Evolutionary conservation across 2,113 vertebrate genomes (phyloP), one percentile per base, ranked within the genome.

Genomic region (Alligator mississippiensis): DNA sequence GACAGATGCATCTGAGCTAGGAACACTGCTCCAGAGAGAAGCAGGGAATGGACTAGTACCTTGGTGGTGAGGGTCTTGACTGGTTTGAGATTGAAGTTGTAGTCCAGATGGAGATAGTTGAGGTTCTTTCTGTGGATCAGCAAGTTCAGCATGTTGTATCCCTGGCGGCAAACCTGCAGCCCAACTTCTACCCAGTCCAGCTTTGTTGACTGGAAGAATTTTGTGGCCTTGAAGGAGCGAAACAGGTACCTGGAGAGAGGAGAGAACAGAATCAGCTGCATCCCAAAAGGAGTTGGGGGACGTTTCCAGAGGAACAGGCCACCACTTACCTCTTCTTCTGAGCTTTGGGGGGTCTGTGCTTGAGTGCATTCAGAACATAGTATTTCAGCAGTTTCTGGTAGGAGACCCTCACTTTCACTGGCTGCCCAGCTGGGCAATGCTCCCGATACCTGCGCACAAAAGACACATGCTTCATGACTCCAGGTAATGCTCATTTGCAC

Each of bases 121-220:
- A 99, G 98, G 90, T 99, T 99, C 98, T 99, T 99, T 63, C 99
- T 99, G 96, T 99, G 99, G 96, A 99, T 99, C 63, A 99, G 98
- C 95, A 99, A 96, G 97, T 99, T 99, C 55, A 99, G 99, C 99
- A 99, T 99, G 97, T 99, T 99, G 98, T 99, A 99, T 82, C 99
- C 99, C 96, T 99, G 99, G 76, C 99, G 97, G 96, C 99, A 99
- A 63, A 99, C 99, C 97, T 99, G 99, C 4, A 99, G 98, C 4
- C 99, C 99, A 1, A 99, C 99, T 84, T 99, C 99, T 90, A 99
- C 99, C 99, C 99, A 99, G 96, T 99, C 99, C 95, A 99, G 98
- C 96, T 99, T 99, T 2, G 99, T 99, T 1, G 99, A 99, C 97
- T 99, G 99, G 95, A 99, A 99, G 97, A 99, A 99, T 96, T 99